phyloP scores from a whole-genome alignment of 2,113 vertebrate genomes.

The Ivindomyrus marchei region DNA sequence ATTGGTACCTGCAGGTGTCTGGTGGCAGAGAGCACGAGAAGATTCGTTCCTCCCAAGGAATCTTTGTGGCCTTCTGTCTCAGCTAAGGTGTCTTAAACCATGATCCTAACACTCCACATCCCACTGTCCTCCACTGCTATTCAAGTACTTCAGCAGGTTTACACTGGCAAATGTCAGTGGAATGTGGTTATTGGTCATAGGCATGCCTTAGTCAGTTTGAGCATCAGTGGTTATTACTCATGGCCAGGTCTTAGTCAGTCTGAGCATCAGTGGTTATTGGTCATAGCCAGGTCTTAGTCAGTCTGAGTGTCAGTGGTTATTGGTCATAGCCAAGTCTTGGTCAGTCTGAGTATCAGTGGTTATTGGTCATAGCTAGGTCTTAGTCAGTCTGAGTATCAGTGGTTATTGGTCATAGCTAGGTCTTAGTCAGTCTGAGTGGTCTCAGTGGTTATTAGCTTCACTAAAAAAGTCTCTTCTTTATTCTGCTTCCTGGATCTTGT shows the following conservation, averaged over 20 bases:
- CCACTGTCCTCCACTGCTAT: background rate
- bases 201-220: background rate
- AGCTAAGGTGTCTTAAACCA: background rate
- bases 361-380: background rate
- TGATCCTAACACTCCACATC: background rate
- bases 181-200: background rate
- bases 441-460: background rate
- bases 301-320: background rate
- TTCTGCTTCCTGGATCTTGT: background rate
- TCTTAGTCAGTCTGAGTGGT: background rate
- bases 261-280: background rate
- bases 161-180: conserved; percentile 45
- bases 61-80: conserved; percentile 28
- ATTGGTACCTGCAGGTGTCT: conserved; percentile 98
- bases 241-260: background rate
- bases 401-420: background rate
- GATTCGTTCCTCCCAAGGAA: conserved; percentile 37
- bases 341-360: background rate
- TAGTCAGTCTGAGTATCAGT: background rate
- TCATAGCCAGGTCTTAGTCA: background rate
- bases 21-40: conserved; percentile 59
- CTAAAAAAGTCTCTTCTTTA: background rate
- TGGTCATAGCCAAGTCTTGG: background rate
- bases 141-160: conserved; percentile 20
- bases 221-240: background rate